Evolutionary conservation across 2,113 vertebrate species (phyloP).

Genomic region (Opisthocomus hoazin): DNA sequence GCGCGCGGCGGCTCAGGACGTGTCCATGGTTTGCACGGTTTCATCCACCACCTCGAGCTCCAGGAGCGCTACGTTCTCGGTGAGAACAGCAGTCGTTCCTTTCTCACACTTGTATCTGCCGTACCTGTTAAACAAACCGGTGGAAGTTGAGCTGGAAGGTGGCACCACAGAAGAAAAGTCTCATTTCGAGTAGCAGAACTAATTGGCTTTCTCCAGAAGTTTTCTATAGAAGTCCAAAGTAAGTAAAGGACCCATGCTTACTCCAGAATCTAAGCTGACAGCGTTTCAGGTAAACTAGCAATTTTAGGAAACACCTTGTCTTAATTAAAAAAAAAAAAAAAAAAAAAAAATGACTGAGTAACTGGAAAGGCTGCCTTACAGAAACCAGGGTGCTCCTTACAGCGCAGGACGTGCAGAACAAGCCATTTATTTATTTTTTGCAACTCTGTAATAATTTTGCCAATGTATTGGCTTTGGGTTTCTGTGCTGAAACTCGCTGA

Average conservation of each 20-base stretch:
- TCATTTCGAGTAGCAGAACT: background rate
- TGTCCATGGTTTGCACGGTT: constrained; percentile 79
- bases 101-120: constrained; percentile 78
- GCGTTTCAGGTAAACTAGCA: background rate
- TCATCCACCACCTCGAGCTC: constrained; percentile 78
- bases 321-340: background rate
- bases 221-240: background rate
- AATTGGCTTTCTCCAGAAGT: background rate
- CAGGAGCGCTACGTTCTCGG: constrained; percentile 66
- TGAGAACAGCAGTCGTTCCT: constrained; percentile 75
- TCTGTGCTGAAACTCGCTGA: background rate
- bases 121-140: constrained; percentile 44
- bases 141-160: background rate
- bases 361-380: background rate
- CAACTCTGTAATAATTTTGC: background rate
- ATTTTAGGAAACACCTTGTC: background rate
- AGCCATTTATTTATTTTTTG: background rate
- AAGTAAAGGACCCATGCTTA: background rate
- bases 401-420: rapidly evolving
- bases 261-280: background rate
- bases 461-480: background rate
- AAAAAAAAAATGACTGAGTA: background rate
- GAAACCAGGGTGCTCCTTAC: background rate
- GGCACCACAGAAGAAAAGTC: background rate
- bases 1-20: constrained; percentile 43